Evolutionary conservation across 1,140 invertebrate species (phyloP), one percentile per base, ranked within the genome.

Genomic region (Cydia splendana): DNA sequence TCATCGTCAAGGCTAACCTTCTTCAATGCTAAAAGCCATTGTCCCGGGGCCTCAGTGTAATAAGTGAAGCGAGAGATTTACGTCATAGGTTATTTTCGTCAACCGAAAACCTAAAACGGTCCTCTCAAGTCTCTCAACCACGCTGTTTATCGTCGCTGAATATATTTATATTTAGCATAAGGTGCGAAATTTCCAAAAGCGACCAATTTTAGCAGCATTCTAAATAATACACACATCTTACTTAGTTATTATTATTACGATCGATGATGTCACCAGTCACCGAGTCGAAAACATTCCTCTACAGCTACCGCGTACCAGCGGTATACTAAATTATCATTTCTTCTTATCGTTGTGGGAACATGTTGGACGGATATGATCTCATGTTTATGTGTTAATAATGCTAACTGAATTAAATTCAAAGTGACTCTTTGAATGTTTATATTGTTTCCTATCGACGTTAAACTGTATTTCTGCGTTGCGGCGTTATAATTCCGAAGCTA

Each of bases 281-380:
- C n/a, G 53, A 57, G 57, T 62, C 57, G n/a, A 62, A 62, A 62
- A 62, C 57, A 62, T 24, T 62, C 57, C 57, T 57, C 53, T 57
- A 24, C 20, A 62, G 57, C 57, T n/a, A 24, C 57, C 6, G 20
- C 18, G 57, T 24, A 62, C 15, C 4, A 20, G 57, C 57, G n/a
- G n/a, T 57, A 18, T 20, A 57, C 0, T 57, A 24, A 62, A 62
- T 62, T 62, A 62, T 62, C 57, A 62, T 62, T 62, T 71, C 34
- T 71, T 18, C 67, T 71, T 71, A 71, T 71, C 67, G 34, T 18
- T 71, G 38, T 71, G 67, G n/a, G 65, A 69, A 69, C 30, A 69
- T 34, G 34, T 7, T 38, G 30, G 34, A 38, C 67, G 67, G 67
- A 71, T 71, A 71, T 71, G 67, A 71, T 71, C 67, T 71, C 67